phyloP scores from a whole-genome alignment of 2,113 vertebrate species.

The Saccopteryx leptura region DNA sequence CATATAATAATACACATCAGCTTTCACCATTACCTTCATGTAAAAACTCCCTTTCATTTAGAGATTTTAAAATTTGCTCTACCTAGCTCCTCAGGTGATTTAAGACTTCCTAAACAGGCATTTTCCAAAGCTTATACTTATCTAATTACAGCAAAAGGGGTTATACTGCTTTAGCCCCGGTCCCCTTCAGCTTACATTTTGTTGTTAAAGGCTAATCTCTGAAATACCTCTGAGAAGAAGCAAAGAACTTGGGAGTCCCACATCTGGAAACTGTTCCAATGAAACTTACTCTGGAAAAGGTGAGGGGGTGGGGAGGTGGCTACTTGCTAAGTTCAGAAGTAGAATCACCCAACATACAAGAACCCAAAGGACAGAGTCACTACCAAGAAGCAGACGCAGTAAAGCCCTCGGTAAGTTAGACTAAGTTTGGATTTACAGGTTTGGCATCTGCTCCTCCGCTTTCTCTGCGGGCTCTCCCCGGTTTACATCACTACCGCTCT shows the following conservation, averaged over 20 bases:
- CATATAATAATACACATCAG: not conserved
- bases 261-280: not conserved
- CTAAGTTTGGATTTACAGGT: conserved; percentile 76
- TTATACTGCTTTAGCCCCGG: not conserved
- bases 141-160: conserved; percentile 57
- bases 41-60: conserved; percentile 49
- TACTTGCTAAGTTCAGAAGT: conserved; percentile 36
- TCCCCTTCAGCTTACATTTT: conserved; percentile 41
- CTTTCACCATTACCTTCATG: not conserved
- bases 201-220: conserved; percentile 31
- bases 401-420: conserved; percentile 53
- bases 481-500: conserved; percentile 73
- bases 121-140: conserved; percentile 26
- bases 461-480: conserved; percentile 75
- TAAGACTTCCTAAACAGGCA: not conserved
- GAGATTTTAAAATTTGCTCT: conserved; percentile 39
- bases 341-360: not conserved
- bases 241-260: conserved; percentile 39
- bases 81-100: conserved; percentile 44
- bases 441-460: conserved; percentile 77
- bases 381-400: conserved; percentile 24
- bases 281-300: conserved; percentile 47
- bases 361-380: conserved; percentile 49
- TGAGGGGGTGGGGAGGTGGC: not conserved
- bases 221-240: conserved; percentile 53